Conservation (phyloP, 2,113 vertebrate species). For the Barnardius zonarius region DNA sequence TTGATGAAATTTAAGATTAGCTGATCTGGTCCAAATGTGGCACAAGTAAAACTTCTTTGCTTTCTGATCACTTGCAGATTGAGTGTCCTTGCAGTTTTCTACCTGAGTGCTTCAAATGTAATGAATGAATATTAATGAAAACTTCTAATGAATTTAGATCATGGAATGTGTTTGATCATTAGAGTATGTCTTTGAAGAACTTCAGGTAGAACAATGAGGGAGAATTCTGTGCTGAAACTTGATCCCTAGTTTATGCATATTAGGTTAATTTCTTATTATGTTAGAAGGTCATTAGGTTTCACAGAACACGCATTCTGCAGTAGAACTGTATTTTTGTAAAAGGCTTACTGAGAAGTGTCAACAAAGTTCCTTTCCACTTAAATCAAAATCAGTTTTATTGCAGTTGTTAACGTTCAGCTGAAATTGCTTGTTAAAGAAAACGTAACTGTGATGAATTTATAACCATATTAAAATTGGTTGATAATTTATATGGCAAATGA, state of each 20-base stretch:
- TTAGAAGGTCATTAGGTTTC: neutral
- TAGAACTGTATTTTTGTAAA: neutral
- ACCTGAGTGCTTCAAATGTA: conserved; percentile 15
- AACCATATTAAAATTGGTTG: neutral
- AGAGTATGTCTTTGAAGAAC: conserved; percentile 13
- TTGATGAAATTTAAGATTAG: neutral
- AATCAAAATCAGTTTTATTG: conserved; percentile 10
- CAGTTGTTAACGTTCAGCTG: neutral
- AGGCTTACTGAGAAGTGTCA: conserved; percentile 1
- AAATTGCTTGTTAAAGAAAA: neutral
- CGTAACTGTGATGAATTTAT: neutral
- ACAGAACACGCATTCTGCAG: neutral
- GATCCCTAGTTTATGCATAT: neutral
- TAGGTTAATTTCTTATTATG: neutral
- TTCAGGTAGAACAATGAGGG: neutral
- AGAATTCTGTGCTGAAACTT: neutral
- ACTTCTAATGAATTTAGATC: conserved; percentile 7
- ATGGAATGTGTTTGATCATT: conserved; percentile 18
- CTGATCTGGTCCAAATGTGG: neutral
- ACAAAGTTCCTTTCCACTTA: neutral
- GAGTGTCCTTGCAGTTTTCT: neutral
- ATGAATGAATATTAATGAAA: conserved; percentile 38
- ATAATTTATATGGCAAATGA: conserved; percentile 26
- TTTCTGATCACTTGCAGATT: conserved; percentile 3
- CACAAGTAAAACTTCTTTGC: neutral